These are phyloP conservation scores for Hydriomena furcata DNA, from an alignment of 2,888 invertebrate genomes.

Conservation along the genomic window DNA sequence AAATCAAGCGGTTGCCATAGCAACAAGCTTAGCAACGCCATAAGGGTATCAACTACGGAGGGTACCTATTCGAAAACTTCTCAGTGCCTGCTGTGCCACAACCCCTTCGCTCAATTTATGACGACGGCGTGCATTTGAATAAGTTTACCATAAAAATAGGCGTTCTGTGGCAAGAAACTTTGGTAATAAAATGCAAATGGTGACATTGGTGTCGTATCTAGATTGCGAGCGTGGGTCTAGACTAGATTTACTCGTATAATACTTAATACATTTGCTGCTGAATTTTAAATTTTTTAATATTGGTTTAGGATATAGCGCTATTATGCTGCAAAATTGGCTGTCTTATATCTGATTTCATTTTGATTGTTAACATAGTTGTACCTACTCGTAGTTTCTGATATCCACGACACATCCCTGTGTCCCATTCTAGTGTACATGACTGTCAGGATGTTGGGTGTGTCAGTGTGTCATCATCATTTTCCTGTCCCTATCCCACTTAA, in stretches of 20 bases:
- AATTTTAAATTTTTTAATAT: constrained; percentile 31
- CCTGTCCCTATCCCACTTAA: too few species aligned
- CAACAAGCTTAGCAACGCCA: constrained; percentile 23
- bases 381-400: too few species aligned
- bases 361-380: too few species aligned
- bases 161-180: constrained; percentile 75
- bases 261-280: constrained; percentile 19
- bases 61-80: constrained; percentile 52
- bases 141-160: constrained; percentile 81
- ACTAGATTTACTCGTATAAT: constrained; percentile 26
- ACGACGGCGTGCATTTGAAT: constrained; percentile 77
- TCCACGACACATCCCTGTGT: too few species aligned
- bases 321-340: background rate
- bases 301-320: background rate
- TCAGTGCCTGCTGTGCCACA: constrained; percentile 64
- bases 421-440: too few species aligned
- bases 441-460: too few species aligned
- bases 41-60: constrained; percentile 26
- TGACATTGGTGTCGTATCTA: constrained; percentile 63
- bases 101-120: constrained; percentile 79
- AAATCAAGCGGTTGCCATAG: constrained; percentile 9
- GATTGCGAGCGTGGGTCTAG: constrained; percentile 45
- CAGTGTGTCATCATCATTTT: too few species aligned
- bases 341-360: background rate
- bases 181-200: constrained; percentile 82